phyloP scores from a whole-genome alignment of 2,113 vertebrate species.

The Haplotaxodon microlepis region DNA sequence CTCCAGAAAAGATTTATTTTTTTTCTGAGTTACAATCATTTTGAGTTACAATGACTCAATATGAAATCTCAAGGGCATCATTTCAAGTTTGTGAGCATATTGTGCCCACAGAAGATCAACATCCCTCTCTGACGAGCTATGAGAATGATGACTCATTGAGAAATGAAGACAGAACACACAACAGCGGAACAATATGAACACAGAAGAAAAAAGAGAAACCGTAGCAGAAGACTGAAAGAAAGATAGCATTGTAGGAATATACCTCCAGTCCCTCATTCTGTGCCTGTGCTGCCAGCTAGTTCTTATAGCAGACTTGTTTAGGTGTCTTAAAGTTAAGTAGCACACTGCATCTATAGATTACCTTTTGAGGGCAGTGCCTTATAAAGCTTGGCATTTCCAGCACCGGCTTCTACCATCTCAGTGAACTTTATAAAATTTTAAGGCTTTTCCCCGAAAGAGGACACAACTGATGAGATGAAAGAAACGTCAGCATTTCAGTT shows the following conservation, averaged over 20 bases:
- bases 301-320: not conserved
- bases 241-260: not conserved
- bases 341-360: conserved; percentile 12
- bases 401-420: not conserved
- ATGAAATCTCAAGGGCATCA: not conserved
- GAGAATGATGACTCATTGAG: not conserved
- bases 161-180: not conserved
- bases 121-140: not conserved
- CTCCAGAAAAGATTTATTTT: not conserved
- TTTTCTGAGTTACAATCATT: not conserved
- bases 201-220: not conserved
- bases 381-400: conserved; percentile 27
- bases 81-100: not conserved
- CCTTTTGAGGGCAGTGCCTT: conserved; percentile 25
- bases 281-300: not conserved
- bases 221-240: not conserved
- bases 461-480: not conserved
- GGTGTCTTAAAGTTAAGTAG: not conserved
- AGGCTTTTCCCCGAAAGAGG: not conserved
- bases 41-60: not conserved
- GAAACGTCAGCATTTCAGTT: conserved; percentile 19
- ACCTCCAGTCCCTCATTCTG: not conserved
- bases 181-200: not conserved
- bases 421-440: not conserved
- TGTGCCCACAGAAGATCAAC: not conserved